Base-by-base conservation (phyloP, 2,113 vertebrate genomes). In the Lophotis ruficrista region DNA sequence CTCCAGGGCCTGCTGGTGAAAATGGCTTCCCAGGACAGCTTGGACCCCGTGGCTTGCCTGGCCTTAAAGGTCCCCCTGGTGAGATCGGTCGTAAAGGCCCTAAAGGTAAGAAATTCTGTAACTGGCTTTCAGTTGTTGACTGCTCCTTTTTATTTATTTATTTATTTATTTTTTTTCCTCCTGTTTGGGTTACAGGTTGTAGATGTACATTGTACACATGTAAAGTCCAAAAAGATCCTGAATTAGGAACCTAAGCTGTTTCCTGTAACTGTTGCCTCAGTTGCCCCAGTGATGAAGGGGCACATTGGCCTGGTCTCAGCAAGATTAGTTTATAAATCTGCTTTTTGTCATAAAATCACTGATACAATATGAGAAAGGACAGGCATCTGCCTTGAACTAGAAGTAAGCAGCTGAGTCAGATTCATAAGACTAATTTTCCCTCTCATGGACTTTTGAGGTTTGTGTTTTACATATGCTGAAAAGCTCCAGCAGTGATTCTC, bases 51-150 rank as follows among this genome's bases (percentile, higher is more conserved):
- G 99, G 99, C 11, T 98, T 99, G 57, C 99, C 99, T 31, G 99
- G 99, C 86, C 98, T 99, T 31, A 99, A 99, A 97, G 99, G 99
- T 16, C 99, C 99, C 45, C 97, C 98, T 30, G 99, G 99, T 48
- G 85, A 96, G 28, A 73, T 99, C 1, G 99, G 99, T 75, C 65
- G 97, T 37, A 99, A 98, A 96, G 99, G 99, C 84, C 99, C 98
- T 22, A 99, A 99, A 99, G 99, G 99, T 99, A 96, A 97, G 97
- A 25, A 56, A 38, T 72, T 58, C 14, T 81, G 12, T 53, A 81
- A 37, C 45, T 70, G 56, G 17, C 35, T 73, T 94, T 71, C 48
- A 38, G 9, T 21, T 66, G 33, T 25, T 31, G 38, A 51, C 12
- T 38, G 23, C 15, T 58, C 21, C 3, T 7, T 2, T 24, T 66